A percentile compares a stretch with the other conserved stretches of the same genome.
Evolutionary conservation across 2,113 vertebrate genomes (phyloP).

Genomic region (Sinosuthora webbiana): DNA sequence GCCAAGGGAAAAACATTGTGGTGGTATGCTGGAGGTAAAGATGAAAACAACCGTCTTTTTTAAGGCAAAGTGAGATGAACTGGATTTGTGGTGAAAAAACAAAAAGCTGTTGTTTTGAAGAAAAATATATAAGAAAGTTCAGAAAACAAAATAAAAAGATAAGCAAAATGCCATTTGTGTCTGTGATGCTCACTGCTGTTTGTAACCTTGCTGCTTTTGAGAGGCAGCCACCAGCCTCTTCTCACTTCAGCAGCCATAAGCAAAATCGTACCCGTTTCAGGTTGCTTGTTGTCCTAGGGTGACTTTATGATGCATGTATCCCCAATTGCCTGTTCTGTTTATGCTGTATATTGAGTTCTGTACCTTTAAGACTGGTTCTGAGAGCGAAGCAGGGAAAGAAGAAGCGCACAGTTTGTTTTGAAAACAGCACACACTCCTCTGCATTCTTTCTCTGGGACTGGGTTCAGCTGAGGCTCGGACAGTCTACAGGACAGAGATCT

Average conservation of each 20-base stretch:
- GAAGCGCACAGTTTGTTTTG: no score
- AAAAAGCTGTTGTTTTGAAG: not conserved
- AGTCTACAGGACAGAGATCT: no score
- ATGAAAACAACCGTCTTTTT: not conserved
- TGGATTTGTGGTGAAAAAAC: not conserved
- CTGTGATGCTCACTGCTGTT: not conserved
- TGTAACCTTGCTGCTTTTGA: not conserved
- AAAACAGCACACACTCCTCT: no score
- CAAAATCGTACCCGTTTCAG: not conserved
- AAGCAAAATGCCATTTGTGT: not conserved
- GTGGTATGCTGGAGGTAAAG: not conserved
- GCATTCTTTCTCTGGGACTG: no score
- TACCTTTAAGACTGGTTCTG: no score
- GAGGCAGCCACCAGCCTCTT: not conserved
- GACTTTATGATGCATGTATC: no score
- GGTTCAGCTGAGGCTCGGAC: no score
- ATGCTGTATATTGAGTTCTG: no score
- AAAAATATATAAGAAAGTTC: not conserved
- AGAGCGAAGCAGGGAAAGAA: no score
- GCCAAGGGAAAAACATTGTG: not conserved
- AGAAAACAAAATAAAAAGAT: not conserved
- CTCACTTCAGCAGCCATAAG: not conserved
- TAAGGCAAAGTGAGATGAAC: not conserved
- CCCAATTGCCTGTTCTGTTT: no score
- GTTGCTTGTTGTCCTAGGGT: not conserved